A percentile compares a stretch with the other conserved stretches of the same genome.
These are phyloP conservation scores for Bagarius yarrelli DNA, from an alignment of 2,113 vertebrate species.

Conservation along the genomic window DNA sequence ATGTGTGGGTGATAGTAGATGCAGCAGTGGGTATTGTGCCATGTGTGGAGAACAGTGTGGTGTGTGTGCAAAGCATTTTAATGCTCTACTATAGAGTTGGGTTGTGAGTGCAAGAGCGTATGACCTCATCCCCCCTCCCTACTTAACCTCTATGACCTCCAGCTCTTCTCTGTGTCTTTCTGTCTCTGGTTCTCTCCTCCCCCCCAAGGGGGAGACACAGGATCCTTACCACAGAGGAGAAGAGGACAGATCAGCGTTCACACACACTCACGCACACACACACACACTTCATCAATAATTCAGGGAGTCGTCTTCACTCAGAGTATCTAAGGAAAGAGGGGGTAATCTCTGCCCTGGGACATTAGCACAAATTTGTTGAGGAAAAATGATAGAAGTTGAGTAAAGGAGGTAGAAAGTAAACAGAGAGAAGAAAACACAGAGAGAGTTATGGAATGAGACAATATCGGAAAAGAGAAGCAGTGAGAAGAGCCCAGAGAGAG, in stretches of 20 bases:
- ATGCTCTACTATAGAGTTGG: conserved; percentile 7
- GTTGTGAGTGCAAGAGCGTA: conserved; percentile 42
- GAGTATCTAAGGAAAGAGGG: conserved; percentile 55
- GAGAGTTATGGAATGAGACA: conserved; percentile 33
- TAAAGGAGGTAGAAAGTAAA: conserved; percentile 30
- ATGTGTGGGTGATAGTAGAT: conserved; percentile 8
- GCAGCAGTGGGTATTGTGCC: background rate
- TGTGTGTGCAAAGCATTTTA: background rate
- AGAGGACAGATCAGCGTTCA: conserved; percentile 14
- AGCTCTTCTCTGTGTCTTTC: conserved; percentile 45
- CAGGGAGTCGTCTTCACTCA: conserved; percentile 62
- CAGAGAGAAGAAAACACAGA: conserved; percentile 53
- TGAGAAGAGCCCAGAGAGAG: conserved; percentile 41
- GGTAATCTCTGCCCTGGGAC: conserved; percentile 76
- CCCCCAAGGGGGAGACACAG: conserved; percentile 64
- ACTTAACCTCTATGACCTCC: conserved; percentile 76
- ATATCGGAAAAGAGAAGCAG: conserved; percentile 34
- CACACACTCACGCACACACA: conserved; percentile 39
- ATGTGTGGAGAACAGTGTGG: conserved; percentile 8
- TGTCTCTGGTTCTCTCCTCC: conserved; percentile 51
- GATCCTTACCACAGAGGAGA: conserved; percentile 72
- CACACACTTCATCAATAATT: conserved; percentile 72
- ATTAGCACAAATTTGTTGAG: conserved; percentile 58
- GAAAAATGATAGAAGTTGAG: background rate
- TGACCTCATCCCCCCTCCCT: conserved; percentile 64